These are phyloP conservation scores for Scolopax rusticola DNA, from an alignment of 2,797 vertebrate genomes.

Conservation along the genomic window DNA sequence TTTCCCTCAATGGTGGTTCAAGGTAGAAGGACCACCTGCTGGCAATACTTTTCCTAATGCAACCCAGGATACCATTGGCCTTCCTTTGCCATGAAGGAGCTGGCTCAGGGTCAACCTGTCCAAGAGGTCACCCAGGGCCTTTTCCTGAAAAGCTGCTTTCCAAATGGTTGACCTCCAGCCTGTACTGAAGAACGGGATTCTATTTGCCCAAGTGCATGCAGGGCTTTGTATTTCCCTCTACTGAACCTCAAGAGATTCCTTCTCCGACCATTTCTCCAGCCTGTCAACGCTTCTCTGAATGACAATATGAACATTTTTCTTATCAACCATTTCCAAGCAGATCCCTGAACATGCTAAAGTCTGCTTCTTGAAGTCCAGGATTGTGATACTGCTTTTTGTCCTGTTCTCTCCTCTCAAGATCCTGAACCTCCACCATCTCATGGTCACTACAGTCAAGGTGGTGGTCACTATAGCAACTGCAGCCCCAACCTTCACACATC, in stretches of 20 bases:
- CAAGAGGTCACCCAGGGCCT: neutral
- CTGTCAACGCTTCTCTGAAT: neutral
- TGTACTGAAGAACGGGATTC: neutral
- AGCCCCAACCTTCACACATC: neutral
- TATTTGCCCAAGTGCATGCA: neutral
- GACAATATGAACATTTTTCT: neutral
- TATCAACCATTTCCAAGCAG: neutral
- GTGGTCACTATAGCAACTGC: neutral
- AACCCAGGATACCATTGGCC: neutral
- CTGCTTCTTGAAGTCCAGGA: neutral
- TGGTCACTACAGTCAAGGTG: neutral
- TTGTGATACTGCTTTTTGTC: neutral
- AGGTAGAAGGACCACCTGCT: neutral
- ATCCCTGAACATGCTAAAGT: neutral
- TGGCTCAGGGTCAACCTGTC: neutral
- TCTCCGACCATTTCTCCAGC: neutral
- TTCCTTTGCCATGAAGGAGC: neutral
- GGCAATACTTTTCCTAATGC: neutral
- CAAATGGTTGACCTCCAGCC: neutral
- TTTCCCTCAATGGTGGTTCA: neutral
- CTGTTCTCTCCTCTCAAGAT: neutral
- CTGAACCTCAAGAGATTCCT: neutral
- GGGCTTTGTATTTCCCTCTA: neutral
- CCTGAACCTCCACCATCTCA: neutral
- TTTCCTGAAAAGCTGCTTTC: neutral